Percentiles rank a stretch among this genome's conserved stretches.
Conservation (phyloP, 2,888 invertebrate species). For the Thelaira solivaga region DNA sequence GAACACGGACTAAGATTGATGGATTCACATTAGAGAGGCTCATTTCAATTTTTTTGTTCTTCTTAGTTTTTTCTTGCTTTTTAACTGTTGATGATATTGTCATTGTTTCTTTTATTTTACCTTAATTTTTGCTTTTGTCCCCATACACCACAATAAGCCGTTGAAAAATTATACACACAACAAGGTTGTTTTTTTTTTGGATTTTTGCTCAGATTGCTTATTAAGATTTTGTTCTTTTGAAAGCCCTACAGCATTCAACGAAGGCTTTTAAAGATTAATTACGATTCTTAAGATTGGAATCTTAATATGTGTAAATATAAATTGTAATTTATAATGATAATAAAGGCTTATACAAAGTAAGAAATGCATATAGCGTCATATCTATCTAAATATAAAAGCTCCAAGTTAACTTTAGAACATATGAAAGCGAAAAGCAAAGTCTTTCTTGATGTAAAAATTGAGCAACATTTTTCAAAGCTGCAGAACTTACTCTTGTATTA, state of each 20-base stretch:
- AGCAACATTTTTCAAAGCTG: no score
- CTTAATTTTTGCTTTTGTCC: conserved; percentile 41
- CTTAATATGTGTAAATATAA: no score
- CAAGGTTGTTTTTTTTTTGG: background rate
- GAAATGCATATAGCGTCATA: no score
- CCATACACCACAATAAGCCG: conserved; percentile 42
- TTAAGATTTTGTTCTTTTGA: background rate
- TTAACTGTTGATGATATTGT: conserved; percentile 40
- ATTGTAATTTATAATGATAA: no score
- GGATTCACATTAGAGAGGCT: conserved; percentile 71
- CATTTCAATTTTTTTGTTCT: conserved; percentile 14
- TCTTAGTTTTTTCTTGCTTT: conserved; percentile 2
- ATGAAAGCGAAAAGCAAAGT: no score
- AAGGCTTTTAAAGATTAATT: no score
- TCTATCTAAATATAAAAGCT: no score
- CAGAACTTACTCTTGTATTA: no score
- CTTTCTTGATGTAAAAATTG: no score
- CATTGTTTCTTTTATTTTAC: conserved; percentile 28
- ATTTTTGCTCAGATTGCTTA: background rate
- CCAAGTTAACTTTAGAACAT: no score
- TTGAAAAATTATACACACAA: conserved; percentile 47
- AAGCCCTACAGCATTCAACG: background rate
- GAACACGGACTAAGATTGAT: conserved; percentile 73
- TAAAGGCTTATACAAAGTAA: no score
- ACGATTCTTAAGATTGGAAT: no score